Conservation (phyloP, 2,888 invertebrate species). For the Pyralis farinalis region DNA sequence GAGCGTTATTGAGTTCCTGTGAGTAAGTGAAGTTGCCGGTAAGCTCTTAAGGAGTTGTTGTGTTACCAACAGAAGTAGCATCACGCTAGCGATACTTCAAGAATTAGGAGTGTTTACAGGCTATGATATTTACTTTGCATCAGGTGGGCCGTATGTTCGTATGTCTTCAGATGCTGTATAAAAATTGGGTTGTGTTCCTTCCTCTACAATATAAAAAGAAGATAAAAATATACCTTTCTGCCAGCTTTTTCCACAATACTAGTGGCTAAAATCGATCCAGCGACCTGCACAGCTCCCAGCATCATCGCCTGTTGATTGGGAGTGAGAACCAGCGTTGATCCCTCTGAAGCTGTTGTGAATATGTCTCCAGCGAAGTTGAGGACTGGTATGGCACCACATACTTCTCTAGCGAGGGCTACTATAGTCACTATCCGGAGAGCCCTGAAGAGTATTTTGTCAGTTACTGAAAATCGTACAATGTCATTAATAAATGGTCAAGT, state of each 20-base stretch:
- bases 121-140: too few relatives aligned
- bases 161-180: too few relatives aligned
- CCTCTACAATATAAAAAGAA: too few relatives aligned
- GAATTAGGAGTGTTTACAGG: too few relatives aligned
- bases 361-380: constrained; percentile 68
- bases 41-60: too few relatives aligned
- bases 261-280: constrained; percentile 54
- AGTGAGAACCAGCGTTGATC: constrained; percentile 38
- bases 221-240: constrained; percentile 43
- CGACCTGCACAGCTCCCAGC: constrained; percentile 60
- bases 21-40: too few relatives aligned
- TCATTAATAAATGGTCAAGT: too few relatives aligned
- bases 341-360: constrained; percentile 48
- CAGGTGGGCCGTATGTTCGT: too few relatives aligned
- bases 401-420: constrained; percentile 50
- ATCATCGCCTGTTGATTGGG: constrained; percentile 71
- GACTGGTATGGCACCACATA: constrained; percentile 62
- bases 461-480: constrained; percentile 50
- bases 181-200: too few relatives aligned
- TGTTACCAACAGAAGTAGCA: too few relatives aligned
- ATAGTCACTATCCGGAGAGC: constrained; percentile 57
- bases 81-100: too few relatives aligned
- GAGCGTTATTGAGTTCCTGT: too few relatives aligned
- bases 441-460: constrained; percentile 51
- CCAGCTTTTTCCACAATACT: constrained; percentile 59